phyloP scores from a whole-genome alignment of 2,113 vertebrate species.

The Amia ocellicauda region DNA sequence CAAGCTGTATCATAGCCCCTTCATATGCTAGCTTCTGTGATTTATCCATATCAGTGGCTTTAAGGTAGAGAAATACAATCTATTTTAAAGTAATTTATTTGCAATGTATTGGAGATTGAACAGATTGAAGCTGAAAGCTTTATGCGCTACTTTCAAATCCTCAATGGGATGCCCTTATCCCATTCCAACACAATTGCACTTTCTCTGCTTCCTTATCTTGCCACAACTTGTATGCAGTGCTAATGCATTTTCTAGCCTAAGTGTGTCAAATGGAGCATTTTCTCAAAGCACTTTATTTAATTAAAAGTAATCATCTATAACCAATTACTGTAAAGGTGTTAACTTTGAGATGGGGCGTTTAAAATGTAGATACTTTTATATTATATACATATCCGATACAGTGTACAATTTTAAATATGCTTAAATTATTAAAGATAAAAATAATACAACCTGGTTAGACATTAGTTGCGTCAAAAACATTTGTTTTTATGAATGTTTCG shows the following conservation, averaged over 20 bases:
- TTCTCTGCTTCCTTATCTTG: slow-evolving; percentile 46
- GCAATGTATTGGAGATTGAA: slow-evolving; percentile 51
- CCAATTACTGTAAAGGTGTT: slow-evolving; percentile 21
- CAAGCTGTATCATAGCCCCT: slow-evolving; percentile 47
- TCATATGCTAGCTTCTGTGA: slow-evolving; percentile 56
- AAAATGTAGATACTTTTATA: background rate
- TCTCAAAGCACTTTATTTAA: slow-evolving; percentile 11
- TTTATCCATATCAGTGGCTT: slow-evolving; percentile 56
- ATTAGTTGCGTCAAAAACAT: too few species aligned
- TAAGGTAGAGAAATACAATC: slow-evolving; percentile 59
- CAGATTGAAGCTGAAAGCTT: slow-evolving; percentile 61
- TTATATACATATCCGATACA: too few species aligned
- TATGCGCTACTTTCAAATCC: slow-evolving; percentile 44
- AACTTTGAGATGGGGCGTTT: slow-evolving; percentile 10
- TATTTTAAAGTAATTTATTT: slow-evolving; percentile 71
- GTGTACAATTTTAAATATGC: too few species aligned
- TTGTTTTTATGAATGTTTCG: too few species aligned
- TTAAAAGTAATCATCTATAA: slow-evolving; percentile 21
- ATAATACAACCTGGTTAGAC: too few species aligned
- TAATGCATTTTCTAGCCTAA: slow-evolving; percentile 36
- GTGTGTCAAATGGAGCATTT: slow-evolving; percentile 15
- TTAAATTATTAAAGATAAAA: too few species aligned
- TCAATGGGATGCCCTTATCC: slow-evolving; percentile 48
- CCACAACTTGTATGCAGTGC: slow-evolving; percentile 46
- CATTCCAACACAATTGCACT: slow-evolving; percentile 40